Percentiles rank a stretch among this genome's conserved stretches.
These are phyloP conservation scores for Drosophila greeni DNA, from an alignment of 2,888 invertebrate genomes.

Conservation along the genomic window DNA sequence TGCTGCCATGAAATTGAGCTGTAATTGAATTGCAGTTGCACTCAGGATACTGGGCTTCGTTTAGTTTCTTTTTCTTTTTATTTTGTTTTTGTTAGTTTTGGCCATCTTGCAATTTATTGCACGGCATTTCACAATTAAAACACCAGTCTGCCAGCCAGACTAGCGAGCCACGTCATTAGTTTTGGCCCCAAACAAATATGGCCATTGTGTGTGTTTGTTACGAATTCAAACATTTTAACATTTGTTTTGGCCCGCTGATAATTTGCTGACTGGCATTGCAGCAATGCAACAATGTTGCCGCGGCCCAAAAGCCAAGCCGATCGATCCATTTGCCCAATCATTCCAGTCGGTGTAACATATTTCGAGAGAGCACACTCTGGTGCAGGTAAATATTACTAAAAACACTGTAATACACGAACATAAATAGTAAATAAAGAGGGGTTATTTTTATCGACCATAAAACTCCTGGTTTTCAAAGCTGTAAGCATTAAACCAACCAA, in stretches of 20 bases:
- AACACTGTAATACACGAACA: neutral
- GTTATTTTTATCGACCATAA: neutral
- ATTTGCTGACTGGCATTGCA: slow-evolving; percentile 58
- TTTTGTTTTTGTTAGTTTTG: slow-evolving; percentile 41
- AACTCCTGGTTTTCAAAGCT: neutral
- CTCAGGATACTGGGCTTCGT: slow-evolving; percentile 52
- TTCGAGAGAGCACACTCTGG: slow-evolving; percentile 10
- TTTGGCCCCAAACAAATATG: slow-evolving; percentile 63
- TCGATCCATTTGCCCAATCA: slow-evolving; percentile 30
- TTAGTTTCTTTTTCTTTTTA: neutral
- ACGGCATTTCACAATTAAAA: slow-evolving; percentile 69
- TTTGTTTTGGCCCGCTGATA: slow-evolving; percentile 62
- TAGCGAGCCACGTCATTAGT: slow-evolving; percentile 67
- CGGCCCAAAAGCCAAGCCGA: slow-evolving; percentile 19
- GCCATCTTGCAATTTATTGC: slow-evolving; percentile 71
- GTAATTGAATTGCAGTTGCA: slow-evolving; percentile 69
- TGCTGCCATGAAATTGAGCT: slow-evolving; percentile 67
- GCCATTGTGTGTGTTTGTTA: slow-evolving; percentile 66
- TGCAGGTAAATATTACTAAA: neutral
- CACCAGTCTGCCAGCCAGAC: slow-evolving; percentile 22
- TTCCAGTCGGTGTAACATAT: slow-evolving; percentile 24
- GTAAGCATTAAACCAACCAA: neutral
- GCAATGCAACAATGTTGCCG: slow-evolving; percentile 42
- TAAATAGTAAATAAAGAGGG: neutral
- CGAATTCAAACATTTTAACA: slow-evolving; percentile 68